These are phyloP conservation scores for Chydorus sphaericus DNA, from an alignment of 2,888 invertebrate genomes.

Conservation along the genomic window DNA sequence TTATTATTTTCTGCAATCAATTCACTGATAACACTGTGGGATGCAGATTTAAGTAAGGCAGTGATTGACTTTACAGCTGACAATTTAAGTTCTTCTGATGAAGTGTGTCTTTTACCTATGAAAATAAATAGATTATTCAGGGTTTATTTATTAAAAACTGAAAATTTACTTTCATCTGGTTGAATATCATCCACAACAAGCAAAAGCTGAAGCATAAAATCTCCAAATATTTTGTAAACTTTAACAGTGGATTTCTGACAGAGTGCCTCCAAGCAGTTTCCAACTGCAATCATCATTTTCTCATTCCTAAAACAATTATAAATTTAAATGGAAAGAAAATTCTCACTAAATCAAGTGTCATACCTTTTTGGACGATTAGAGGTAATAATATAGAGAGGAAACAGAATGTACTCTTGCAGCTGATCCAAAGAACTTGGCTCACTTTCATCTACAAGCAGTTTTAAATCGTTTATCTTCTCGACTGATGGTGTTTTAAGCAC, in stretches of 20 bases:
- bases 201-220: background rate
- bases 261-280: background rate
- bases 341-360: background rate
- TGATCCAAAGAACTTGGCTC: background rate
- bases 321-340: background rate
- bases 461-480: background rate
- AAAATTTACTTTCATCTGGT: background rate
- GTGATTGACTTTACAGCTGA: background rate
- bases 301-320: background rate
- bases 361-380: background rate
- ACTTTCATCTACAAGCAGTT: background rate
- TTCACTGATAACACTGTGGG: background rate
- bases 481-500: background rate
- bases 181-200: background rate
- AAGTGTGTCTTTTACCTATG: background rate
- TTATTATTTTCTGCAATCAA: background rate
- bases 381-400: background rate
- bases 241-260: background rate
- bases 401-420: constrained; percentile 5
- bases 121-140: background rate
- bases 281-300: background rate
- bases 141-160: background rate
- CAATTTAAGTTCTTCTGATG: constrained; percentile 3
- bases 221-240: background rate
- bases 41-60: background rate